Evolutionary conservation across 2,797 vertebrate genomes (phyloP), one percentile per base, ranked within the genome.

Genomic region (Glossophaga mutica): DNA sequence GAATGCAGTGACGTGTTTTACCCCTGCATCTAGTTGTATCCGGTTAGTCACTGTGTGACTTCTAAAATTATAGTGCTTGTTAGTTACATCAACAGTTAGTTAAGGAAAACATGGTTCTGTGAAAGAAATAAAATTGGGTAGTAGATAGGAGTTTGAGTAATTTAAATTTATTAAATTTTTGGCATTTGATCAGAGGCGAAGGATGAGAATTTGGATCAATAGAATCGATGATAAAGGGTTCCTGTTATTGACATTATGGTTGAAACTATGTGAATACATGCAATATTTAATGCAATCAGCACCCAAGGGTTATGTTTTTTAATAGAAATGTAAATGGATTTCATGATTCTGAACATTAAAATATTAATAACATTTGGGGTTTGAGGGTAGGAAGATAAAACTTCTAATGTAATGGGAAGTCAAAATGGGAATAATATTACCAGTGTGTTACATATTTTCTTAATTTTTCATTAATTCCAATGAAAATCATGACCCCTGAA

Each of bases 391-490:
- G n/a, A 95, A 21, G n/a, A 93, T 84, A 71, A 84, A 44, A 82
- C 93, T 90, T 18, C 15, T 87, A 86, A 88, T 52, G n/a, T 67
- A 44, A 57, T 76, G 18, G 37, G 21, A 91, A 95, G 14, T 94
- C 26, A 89, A 90, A 91, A 46, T 95, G 55, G 91, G 86, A 77
- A 50, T 86, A 95, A 34, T 39, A 62, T 55, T 74, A 62, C 15
- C 19, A 67, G 8, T 19, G 65, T 48, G 16, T 85, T 92, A 42
- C 3, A 74, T 21, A 83, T 73, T 91, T 92, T 91, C 42, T 68
- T 92, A 92, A 83, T 79, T 96, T 96, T 90, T 26, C 39, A 71
- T 42, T 83, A 89, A 89, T 86, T 93, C 19, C 21, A 90, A 3
- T 78, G 70, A 65, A 92, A 87, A 55, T 77, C 39, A 85, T 65